These are phyloP conservation scores for Archocentrus centrarchus DNA, from an alignment of 2,113 vertebrate species.

Conservation along the genomic window DNA sequence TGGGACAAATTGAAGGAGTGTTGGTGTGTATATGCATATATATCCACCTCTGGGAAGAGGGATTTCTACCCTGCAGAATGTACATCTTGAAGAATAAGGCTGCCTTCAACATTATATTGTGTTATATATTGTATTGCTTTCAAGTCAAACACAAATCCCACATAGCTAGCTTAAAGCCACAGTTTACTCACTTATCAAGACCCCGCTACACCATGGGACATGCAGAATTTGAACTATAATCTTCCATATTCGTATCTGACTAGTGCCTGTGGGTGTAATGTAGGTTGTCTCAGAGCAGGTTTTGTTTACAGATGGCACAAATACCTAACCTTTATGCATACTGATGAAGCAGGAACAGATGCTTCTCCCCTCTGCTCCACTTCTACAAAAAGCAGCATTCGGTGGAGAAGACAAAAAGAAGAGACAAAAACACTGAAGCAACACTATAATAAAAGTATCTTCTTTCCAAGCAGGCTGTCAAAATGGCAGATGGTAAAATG, in stretches of 20 bases:
- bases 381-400: constrained; percentile 17
- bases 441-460: background rate
- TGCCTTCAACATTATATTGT: background rate
- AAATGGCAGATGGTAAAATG: background rate
- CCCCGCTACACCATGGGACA: background rate
- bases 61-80: background rate
- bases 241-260: background rate
- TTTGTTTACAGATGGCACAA: constrained; percentile 33
- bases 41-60: background rate
- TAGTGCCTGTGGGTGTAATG: background rate
- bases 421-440: background rate
- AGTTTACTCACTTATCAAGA: background rate
- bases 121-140: background rate
- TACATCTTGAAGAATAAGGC: background rate
- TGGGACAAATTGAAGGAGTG: background rate
- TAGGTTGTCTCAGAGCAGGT: constrained; percentile 16
- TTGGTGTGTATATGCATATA: background rate
- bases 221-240: background rate
- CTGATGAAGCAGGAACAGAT: constrained; percentile 36
- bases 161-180: background rate
- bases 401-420: background rate
- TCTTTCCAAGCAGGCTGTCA: background rate
- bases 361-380: constrained; percentile 11
- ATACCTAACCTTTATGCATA: constrained; percentile 8
- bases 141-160: background rate